These are phyloP conservation scores for Upupa epops DNA, from an alignment of 2,113 vertebrate species.

Conservation along the genomic window DNA sequence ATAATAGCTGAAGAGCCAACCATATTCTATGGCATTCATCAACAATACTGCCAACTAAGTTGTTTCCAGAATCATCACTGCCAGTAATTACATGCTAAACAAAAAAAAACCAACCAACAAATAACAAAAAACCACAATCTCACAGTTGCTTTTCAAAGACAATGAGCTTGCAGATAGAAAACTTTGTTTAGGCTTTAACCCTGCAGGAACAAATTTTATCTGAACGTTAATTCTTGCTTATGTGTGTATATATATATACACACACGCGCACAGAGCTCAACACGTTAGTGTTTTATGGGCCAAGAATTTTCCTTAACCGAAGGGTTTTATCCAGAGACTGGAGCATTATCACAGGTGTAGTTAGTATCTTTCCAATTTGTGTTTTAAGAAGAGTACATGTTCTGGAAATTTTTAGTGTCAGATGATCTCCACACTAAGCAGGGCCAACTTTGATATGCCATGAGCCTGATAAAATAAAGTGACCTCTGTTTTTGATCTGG, in stretches of 20 bases:
- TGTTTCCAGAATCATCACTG: slow-evolving; percentile 63
- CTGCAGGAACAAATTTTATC: slow-evolving; percentile 24
- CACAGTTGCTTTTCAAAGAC: slow-evolving; percentile 44
- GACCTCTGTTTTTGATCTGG: slow-evolving; percentile 32
- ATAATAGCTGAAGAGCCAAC: slow-evolving; percentile 62
- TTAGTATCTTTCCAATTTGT: not conserved
- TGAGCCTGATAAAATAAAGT: not conserved
- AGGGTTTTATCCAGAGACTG: not conserved
- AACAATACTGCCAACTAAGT: slow-evolving; percentile 65
- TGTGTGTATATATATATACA: not conserved
- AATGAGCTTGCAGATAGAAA: slow-evolving; percentile 32
- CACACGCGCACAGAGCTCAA: not conserved
- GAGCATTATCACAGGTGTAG: not conserved
- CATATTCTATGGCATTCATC: slow-evolving; percentile 58
- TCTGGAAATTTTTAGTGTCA: not conserved
- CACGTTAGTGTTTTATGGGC: not conserved
- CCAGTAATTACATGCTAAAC: slow-evolving; percentile 61
- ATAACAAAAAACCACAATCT: not conserved
- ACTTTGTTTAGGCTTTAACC: slow-evolving; percentile 23
- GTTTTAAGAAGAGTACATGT: not conserved
- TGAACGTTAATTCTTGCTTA: slow-evolving; percentile 31
- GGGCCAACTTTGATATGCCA: not conserved
- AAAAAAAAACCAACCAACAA: slow-evolving; percentile 13
- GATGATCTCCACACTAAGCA: not conserved
- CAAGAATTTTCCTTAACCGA: not conserved